Evolutionary conservation across 2,888 invertebrate genomes (phyloP).

Genomic region (Cataglyphis rosenhaueri): DNA sequence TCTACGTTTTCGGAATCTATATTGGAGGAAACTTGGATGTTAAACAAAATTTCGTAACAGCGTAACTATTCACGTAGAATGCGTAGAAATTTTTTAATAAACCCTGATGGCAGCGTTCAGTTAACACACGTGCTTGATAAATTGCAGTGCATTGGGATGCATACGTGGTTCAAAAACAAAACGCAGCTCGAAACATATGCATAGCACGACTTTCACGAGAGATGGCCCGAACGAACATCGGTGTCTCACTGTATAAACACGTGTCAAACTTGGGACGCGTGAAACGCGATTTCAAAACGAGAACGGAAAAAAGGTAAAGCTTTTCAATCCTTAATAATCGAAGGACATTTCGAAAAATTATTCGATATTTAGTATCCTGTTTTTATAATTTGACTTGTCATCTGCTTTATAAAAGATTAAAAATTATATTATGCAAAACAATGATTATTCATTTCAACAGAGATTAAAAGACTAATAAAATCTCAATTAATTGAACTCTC

Average conservation of each 20-base stretch:
- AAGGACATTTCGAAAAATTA: conserved; percentile 10
- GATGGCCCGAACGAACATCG: conserved; percentile 52
- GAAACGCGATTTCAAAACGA: conserved; percentile 25
- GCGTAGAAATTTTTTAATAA: conserved; percentile 26
- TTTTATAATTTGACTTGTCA: background rate
- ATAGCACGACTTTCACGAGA: conserved; percentile 51
- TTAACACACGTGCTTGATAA: conserved; percentile 30
- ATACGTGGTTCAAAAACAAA: conserved; percentile 48
- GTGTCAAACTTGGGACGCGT: conserved; percentile 44
- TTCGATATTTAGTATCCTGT: background rate
- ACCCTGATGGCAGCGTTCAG: background rate
- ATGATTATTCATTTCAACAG: background rate
- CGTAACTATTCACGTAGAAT: background rate
- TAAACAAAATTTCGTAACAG: background rate
- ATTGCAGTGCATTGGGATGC: conserved; percentile 27
- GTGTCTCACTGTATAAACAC: conserved; percentile 51
- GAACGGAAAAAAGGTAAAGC: conserved; percentile 16
- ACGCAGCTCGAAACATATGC: conserved; percentile 47
- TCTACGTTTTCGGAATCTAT: background rate
- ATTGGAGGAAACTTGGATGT: background rate
- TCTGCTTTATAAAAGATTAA: background rate
- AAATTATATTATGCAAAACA: background rate
- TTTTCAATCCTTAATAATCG: background rate
- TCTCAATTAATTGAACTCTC: background rate
- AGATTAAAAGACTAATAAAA: background rate